A percentile compares a stretch with the other conserved stretches of the same genome.
phyloP scores from a whole-genome alignment of 2,797 vertebrate species.

The Centroberyx gerrardi region DNA sequence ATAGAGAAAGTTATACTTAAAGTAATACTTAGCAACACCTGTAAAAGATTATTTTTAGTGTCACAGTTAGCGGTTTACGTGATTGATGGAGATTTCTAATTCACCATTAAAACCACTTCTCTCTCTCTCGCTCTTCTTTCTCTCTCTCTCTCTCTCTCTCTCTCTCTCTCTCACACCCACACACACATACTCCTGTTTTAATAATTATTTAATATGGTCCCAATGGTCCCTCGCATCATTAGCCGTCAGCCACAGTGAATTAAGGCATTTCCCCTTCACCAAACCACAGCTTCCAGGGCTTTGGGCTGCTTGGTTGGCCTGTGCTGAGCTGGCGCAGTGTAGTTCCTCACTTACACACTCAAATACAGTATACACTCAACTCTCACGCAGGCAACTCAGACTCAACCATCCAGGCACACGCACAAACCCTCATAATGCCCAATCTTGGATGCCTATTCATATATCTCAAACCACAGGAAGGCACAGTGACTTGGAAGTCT shows the following conservation, averaged over 20 bases:
- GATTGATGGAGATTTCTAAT: neutral
- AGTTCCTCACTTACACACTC: constrained; percentile 23
- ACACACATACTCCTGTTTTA: constrained; percentile 17
- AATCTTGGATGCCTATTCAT: constrained; percentile 37
- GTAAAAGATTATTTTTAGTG: neutral
- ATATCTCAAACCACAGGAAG: constrained; percentile 49
- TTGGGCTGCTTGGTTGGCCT: constrained; percentile 49
- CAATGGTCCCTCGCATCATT: constrained; percentile 70
- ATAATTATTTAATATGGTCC: constrained; percentile 65
- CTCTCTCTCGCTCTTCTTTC: neutral
- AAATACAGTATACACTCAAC: constrained; percentile 47
- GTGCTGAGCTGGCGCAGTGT: constrained; percentile 13
- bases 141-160: neutral
- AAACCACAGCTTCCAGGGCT: constrained; percentile 78
- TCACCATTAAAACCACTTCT: neutral
- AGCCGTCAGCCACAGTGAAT: constrained; percentile 75
- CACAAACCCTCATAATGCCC: constrained; percentile 31
- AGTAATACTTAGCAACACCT: neutral
- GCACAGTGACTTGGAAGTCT: constrained; percentile 63
- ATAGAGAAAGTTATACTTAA: neutral
- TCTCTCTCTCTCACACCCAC: neutral
- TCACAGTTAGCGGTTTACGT: neutral
- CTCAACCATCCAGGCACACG: constrained; percentile 27
- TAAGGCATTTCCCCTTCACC: constrained; percentile 81
- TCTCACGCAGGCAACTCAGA: constrained; percentile 30